Percentiles rank a stretch among this genome's conserved stretches.
Evolutionary conservation across 1,140 invertebrate species (phyloP).

Genomic region (Stenopsyche tienmushanensis): DNA sequence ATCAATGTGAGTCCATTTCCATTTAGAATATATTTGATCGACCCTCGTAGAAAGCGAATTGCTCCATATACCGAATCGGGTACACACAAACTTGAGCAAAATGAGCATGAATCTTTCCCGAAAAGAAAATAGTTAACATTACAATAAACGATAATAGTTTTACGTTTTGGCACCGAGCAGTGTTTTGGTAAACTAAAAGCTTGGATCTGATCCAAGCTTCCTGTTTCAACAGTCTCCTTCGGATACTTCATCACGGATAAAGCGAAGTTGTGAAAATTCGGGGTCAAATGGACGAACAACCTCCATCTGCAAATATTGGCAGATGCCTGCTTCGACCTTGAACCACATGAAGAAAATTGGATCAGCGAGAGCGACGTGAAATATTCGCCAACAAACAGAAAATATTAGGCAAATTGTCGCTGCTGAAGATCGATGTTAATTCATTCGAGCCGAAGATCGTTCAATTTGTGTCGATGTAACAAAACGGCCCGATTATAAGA

Average conservation of each 20-base stretch:
- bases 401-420: too few relatives aligned
- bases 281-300: constrained; percentile 13
- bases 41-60: too few relatives aligned
- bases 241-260: background rate
- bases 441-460: background rate
- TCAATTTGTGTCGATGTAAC: background rate
- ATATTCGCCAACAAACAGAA: too few relatives aligned
- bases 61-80: too few relatives aligned
- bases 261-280: constrained; percentile 14
- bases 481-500: background rate
- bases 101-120: too few relatives aligned
- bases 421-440: background rate
- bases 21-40: too few relatives aligned
- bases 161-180: constrained; percentile 11
- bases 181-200: constrained; percentile 27
- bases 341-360: constrained; percentile 10
- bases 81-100: too few relatives aligned
- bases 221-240: background rate
- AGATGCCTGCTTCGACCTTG: constrained; percentile 19
- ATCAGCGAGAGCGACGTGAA: background rate
- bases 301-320: constrained; percentile 4
- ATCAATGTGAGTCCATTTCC: too few relatives aligned
- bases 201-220: constrained; percentile 18
- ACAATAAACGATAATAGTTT: constrained; percentile 21
- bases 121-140: constrained; percentile 8